Percentiles rank a stretch among this genome's conserved stretches.
Conservation (phyloP, 2,797 vertebrate genomes). For the Spea hammondii region DNA sequence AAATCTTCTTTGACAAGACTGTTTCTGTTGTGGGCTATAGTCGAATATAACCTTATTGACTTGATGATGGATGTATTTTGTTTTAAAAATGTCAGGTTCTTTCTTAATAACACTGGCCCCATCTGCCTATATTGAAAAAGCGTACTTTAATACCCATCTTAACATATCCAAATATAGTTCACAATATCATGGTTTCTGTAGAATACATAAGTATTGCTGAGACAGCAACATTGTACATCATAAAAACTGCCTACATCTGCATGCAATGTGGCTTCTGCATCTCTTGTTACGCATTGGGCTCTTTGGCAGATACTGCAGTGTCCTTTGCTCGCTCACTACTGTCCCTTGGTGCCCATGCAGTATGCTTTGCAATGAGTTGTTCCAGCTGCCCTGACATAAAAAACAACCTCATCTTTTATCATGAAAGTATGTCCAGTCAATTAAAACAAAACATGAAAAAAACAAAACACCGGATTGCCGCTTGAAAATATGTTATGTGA, state of each 20-base stretch:
- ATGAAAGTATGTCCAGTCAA: too few species aligned
- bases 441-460: too few species aligned
- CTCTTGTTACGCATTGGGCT: background rate
- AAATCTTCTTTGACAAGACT: conserved; percentile 1
- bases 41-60: background rate
- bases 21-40: background rate
- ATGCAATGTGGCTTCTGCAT: background rate
- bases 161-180: background rate
- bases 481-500: too few species aligned
- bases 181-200: background rate
- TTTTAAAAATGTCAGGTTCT: too few species aligned
- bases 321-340: background rate
- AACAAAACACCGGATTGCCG: too few species aligned
- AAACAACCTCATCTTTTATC: too few species aligned
- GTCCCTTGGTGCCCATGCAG: background rate
- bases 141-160: background rate
- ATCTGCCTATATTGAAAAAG: background rate
- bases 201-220: background rate
- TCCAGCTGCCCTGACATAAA: background rate
- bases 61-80: background rate
- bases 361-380: conserved; percentile 2
- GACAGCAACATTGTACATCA: background rate
- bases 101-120: background rate
- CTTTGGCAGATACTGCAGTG: background rate
- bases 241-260: background rate